phyloP scores from a whole-genome alignment of 2,113 vertebrate genomes.

The Hiodon alosoides region DNA sequence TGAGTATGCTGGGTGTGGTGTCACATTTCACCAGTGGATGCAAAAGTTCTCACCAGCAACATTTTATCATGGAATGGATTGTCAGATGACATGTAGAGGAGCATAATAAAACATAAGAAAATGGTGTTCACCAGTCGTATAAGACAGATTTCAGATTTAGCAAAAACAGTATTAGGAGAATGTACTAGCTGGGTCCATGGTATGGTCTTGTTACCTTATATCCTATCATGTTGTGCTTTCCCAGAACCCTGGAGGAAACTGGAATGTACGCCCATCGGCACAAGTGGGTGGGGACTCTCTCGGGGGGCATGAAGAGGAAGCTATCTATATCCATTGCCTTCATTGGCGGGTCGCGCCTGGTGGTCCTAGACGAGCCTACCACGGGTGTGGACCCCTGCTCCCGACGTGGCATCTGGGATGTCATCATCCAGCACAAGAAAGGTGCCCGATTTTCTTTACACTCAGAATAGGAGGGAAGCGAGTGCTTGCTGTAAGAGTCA shows the following conservation, averaged over 20 bases:
- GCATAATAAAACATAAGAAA: background rate
- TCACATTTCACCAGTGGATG: no score
- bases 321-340: conserved; percentile 95
- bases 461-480: background rate
- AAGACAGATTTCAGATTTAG: background rate
- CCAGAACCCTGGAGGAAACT: conserved; percentile 84
- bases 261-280: conserved; percentile 83
- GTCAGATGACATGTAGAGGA: background rate
- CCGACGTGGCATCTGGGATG: conserved; percentile 92
- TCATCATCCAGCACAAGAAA: conserved; percentile 87
- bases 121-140: background rate
- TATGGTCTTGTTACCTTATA: background rate
- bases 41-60: no score
- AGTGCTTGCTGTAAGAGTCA: background rate
- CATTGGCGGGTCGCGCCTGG: conserved; percentile 87
- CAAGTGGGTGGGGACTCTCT: conserved; percentile 83
- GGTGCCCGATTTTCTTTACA: conserved; percentile 55
- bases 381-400: conserved; percentile 95
- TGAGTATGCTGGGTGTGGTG: conserved; percentile 41
- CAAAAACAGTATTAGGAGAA: no score
- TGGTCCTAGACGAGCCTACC: conserved; percentile 94
- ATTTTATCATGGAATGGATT: background rate
- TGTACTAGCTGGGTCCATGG: no score
- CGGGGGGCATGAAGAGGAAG: conserved; percentile 95
- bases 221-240: conserved; percentile 28